A percentile compares a stretch with the other conserved stretches of the same genome.
These are phyloP conservation scores for Heliconius hortense DNA, from an alignment of 2,888 invertebrate genomes.

Conservation along the genomic window DNA sequence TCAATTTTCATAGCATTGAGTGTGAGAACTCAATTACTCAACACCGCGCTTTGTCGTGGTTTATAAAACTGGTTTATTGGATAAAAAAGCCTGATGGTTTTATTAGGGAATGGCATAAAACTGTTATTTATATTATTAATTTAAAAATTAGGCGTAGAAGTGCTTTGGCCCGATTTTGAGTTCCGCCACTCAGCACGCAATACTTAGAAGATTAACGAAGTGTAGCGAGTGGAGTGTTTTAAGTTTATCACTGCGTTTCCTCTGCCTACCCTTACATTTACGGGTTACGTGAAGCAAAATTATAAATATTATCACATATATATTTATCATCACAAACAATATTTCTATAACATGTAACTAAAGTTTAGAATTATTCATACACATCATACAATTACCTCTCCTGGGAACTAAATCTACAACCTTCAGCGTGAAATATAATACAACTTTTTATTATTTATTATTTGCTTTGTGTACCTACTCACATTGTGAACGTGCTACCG, in stretches of 20 bases:
- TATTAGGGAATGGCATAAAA: neutral
- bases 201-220: neutral
- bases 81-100: too few relatives aligned
- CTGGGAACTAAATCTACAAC: conserved; percentile 1
- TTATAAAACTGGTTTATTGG: too few relatives aligned
- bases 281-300: neutral
- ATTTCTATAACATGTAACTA: neutral
- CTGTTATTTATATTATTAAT: neutral
- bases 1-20: too few relatives aligned
- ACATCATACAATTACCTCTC: neutral
- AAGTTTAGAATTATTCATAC: neutral
- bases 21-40: too few relatives aligned
- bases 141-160: neutral
- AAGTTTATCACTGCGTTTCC: too few relatives aligned
- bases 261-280: too few relatives aligned
- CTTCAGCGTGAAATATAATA: neutral
- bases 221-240: too few relatives aligned
- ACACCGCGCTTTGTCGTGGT: too few relatives aligned
- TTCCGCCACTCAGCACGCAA: neutral
- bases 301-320: neutral
- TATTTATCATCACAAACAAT: neutral
- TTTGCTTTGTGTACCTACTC: neutral
- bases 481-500: conserved; percentile 19
- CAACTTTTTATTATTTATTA: neutral
- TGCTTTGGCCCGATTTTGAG: neutral